A percentile compares a stretch with the other conserved stretches of the same genome.
phyloP scores from a whole-genome alignment of 2,113 vertebrate species.

The Bothrops jararaca region DNA sequence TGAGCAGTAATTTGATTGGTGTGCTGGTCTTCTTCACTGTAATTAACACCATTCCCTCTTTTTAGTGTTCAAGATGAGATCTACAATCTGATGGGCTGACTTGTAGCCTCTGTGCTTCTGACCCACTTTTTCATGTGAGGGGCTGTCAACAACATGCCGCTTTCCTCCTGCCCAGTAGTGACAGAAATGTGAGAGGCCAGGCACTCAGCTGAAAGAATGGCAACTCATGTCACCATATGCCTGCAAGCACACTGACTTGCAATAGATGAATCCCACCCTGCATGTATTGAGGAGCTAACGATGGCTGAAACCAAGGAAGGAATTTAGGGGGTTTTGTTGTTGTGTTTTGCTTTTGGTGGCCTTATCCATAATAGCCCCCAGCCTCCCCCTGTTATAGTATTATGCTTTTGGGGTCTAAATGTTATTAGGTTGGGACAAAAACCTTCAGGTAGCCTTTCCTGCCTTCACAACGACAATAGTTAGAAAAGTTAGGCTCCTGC shows the following conservation, averaged over 20 bases:
- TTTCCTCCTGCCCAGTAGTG: rapidly evolving
- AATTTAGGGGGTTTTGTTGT: slow-evolving; percentile 12
- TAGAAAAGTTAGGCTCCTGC: slow-evolving; percentile 40
- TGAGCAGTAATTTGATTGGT: background rate
- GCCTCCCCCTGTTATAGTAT: slow-evolving; percentile 18
- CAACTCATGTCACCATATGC: background rate
- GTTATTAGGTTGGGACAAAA: slow-evolving; percentile 40
- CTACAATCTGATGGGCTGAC: background rate
- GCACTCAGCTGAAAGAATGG: background rate
- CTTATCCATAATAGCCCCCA: background rate
- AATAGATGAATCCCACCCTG: background rate
- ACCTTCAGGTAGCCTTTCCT: slow-evolving; percentile 48
- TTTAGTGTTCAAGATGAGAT: background rate
- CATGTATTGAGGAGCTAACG: background rate
- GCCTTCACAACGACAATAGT: background rate
- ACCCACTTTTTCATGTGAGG: background rate
- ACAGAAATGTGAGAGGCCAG: background rate
- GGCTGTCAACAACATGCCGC: rapidly evolving
- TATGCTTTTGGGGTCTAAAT: slow-evolving; percentile 32
- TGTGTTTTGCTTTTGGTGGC: slow-evolving; percentile 42
- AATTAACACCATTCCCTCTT: background rate
- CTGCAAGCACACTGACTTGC: background rate
- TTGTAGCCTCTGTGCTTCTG: background rate
- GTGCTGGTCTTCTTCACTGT: background rate
- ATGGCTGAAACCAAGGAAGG: background rate